These are phyloP conservation scores for Acromyrmex charruanus DNA, from an alignment of 1,140 invertebrate species.

Conservation along the genomic window DNA sequence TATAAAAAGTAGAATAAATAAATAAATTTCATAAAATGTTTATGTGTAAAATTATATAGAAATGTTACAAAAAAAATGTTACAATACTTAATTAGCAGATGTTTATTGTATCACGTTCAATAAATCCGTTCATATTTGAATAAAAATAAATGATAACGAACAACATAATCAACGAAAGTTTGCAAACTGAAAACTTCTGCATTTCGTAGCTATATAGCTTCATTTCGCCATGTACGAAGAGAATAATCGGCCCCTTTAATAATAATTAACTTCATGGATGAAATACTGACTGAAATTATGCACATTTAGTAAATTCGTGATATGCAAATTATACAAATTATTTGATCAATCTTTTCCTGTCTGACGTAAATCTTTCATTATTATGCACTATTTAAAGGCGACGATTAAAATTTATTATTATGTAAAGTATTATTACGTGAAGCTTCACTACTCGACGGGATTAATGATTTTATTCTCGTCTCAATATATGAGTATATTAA, in stretches of 20 bases:
- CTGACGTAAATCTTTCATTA: conserved; percentile 7
- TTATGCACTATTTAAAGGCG: background rate
- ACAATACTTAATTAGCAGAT: background rate
- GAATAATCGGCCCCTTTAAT: conserved; percentile 47
- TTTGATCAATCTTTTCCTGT: conserved; percentile 22
- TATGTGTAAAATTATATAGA: background rate
- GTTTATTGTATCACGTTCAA: background rate
- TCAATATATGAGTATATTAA: conserved; percentile 5
- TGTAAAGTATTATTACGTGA: background rate
- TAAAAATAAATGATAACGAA: conserved; percentile 5
- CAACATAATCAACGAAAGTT: conserved; percentile 44
- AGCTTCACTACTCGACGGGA: background rate
- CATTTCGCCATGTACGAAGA: background rate
- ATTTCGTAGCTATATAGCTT: background rate
- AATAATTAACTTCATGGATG: conserved; percentile 36
- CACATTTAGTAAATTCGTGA: conserved; percentile 6
- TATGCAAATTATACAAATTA: conserved; percentile 23
- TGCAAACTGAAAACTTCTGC: conserved; percentile 46
- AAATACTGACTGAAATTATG: conserved; percentile 47
- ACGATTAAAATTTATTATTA: conserved; percentile 32
- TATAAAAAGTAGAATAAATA: background rate
- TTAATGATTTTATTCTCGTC: conserved; percentile 16
- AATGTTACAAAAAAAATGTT: background rate
- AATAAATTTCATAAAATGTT: background rate
- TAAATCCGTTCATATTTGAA: conserved; percentile 3